A percentile compares a stretch with the other conserved stretches of the same genome.
phyloP scores from a whole-genome alignment of 2,797 vertebrate species.

The Cirrhinus mrigala region DNA sequence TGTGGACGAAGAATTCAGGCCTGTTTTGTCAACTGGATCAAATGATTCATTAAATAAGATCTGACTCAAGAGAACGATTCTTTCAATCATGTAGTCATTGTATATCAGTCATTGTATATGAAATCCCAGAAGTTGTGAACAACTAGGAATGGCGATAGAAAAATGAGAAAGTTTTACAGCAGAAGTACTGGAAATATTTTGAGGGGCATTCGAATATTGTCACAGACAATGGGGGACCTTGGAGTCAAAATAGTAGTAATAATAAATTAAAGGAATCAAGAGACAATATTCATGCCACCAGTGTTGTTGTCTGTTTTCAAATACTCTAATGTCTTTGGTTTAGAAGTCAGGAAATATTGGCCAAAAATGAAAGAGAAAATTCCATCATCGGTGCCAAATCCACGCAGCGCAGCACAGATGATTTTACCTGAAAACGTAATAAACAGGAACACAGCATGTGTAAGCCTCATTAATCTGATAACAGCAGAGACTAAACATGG shows the following conservation, averaged over 20 bases:
- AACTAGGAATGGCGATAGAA: not conserved
- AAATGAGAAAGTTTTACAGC: not conserved
- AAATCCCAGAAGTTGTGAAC: too few species aligned
- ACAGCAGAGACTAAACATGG: slow-evolving; percentile 42
- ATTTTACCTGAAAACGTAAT: slow-evolving; percentile 32
- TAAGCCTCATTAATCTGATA: slow-evolving; percentile 46
- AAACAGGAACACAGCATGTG: slow-evolving; percentile 31
- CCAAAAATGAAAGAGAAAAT: not conserved
- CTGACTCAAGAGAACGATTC: not conserved
- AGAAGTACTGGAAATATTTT: not conserved
- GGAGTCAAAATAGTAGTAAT: not conserved
- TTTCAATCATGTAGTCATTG: not conserved
- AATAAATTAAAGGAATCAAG: not conserved
- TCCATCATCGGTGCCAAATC: not conserved
- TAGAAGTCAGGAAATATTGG: not conserved
- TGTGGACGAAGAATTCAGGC: not conserved
- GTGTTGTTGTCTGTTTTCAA: not conserved
- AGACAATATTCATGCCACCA: not conserved
- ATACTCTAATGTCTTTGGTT: not conserved
- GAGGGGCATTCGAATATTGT: not conserved
- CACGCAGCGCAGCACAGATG: not conserved
- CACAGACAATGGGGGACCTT: not conserved
- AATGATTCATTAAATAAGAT: not conserved
- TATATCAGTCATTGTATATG: not conserved
- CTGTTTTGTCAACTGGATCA: not conserved